phyloP scores from a whole-genome alignment of 2,888 invertebrate genomes.

The Cheilosia variabilis region DNA sequence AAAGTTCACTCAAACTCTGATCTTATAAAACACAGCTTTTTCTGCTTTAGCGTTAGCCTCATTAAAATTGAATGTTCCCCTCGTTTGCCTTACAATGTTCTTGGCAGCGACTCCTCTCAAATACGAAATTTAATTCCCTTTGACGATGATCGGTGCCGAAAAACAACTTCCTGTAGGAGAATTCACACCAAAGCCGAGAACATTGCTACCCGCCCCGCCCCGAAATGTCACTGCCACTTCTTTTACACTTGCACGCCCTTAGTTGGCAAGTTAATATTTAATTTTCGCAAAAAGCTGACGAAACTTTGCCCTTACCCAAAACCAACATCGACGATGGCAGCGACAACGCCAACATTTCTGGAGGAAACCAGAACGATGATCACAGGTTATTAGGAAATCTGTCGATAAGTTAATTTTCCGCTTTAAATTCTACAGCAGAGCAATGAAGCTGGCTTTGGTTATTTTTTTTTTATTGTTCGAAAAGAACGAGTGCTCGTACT shows the following conservation, averaged over 20 bases:
- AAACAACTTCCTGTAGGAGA: conserved; percentile 58
- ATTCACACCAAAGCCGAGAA: conserved; percentile 65
- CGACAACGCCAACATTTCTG: conserved; percentile 1
- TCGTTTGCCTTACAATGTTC: conserved; percentile 29
- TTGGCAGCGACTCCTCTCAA: conserved; percentile 13
- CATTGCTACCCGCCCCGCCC: conserved; percentile 46
- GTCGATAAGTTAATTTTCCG: conserved; percentile 75
- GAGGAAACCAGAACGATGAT: conserved; percentile 57
- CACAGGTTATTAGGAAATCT: conserved; percentile 71
- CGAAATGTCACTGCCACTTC: conserved; percentile 61
- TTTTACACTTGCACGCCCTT: conserved; percentile 66
- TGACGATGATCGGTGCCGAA: conserved; percentile 51
- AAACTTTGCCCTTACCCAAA: conserved; percentile 63
- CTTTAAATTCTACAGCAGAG: conserved; percentile 65
- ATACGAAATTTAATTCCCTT: conserved; percentile 63
- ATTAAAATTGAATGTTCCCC: conserved; percentile 64
- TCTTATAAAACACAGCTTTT: background rate
- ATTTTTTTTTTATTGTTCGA: background rate
- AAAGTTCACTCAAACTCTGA: conserved; percentile 6
- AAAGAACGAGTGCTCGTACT: background rate
- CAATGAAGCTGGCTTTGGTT: conserved; percentile 24
- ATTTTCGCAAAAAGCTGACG: conserved; percentile 71
- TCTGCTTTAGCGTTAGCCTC: conserved; percentile 5
- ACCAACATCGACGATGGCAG: conserved; percentile 32
- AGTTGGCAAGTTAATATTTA: conserved; percentile 73